Percentiles rank a stretch among this genome's conserved stretches.
phyloP scores from a whole-genome alignment of 92 coral and sea anemone genomes.

The Zoanthus sansibaricus region DNA sequence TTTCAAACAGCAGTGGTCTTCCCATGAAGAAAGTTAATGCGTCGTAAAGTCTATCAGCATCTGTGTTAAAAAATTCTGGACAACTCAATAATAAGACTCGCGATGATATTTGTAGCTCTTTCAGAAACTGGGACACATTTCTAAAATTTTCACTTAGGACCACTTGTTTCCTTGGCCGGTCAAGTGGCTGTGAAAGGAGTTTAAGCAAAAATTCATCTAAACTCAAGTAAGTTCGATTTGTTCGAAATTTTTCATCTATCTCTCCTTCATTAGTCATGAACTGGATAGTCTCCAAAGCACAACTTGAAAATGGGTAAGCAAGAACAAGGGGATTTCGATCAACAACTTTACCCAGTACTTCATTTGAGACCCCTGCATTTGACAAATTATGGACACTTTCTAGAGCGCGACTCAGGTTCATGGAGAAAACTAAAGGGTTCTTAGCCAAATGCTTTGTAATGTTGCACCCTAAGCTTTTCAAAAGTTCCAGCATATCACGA shows the following conservation, averaged over 20 bases:
- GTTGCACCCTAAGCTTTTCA: conserved; percentile 81
- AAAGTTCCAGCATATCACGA: conserved; percentile 65
- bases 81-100: conserved; percentile 76
- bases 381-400: conserved; percentile 74
- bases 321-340: conserved; percentile 77
- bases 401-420: conserved; percentile 60
- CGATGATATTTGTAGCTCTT: conserved; percentile 87
- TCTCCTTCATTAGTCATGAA: conserved; percentile 56
- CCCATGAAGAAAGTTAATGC: conserved; percentile 84
- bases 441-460: conserved; percentile 74
- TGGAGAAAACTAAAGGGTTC: conserved; percentile 86
- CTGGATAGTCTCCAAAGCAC: conserved; percentile 53
- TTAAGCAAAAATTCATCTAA: conserved; percentile 62
- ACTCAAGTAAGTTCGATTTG: conserved; percentile 41
- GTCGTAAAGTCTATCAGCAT: conserved; percentile 55
- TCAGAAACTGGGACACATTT: conserved; percentile 73
- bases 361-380: conserved; percentile 64
- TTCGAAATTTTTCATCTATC: conserved; percentile 16
- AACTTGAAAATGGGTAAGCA: conserved; percentile 75
- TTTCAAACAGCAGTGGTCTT: conserved; percentile 89
- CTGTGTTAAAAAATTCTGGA: conserved; percentile 81
- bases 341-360: conserved; percentile 82
- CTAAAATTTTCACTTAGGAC: conserved; percentile 75
- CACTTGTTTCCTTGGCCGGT: conserved; percentile 77
- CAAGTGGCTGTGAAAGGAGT: conserved; percentile 76